phyloP scores from a whole-genome alignment of 2,888 invertebrate genomes.

The Drosophila paramelanica region DNA sequence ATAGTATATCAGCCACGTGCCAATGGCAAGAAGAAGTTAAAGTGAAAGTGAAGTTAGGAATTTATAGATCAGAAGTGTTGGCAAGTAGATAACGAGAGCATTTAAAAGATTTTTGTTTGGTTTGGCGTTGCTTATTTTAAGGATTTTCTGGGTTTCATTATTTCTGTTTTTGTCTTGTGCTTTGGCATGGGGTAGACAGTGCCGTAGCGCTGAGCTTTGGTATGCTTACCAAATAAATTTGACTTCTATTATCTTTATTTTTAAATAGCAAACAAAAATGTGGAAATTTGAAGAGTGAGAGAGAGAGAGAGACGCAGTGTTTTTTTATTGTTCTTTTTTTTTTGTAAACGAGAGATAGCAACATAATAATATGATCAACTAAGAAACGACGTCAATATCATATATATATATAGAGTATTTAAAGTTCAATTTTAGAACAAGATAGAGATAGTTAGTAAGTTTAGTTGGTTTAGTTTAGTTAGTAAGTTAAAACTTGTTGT shows the following conservation, averaged over 20 bases:
- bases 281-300: slow-evolving; percentile 45
- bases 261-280: slow-evolving; percentile 67
- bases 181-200: slow-evolving; percentile 8
- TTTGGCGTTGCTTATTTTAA: slow-evolving; percentile 42
- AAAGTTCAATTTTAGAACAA: slow-evolving; percentile 68
- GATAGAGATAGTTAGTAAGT: slow-evolving; percentile 55
- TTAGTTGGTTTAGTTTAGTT: slow-evolving; percentile 71
- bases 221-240: slow-evolving; percentile 34
- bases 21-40: slow-evolving; percentile 58
- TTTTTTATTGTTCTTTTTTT: slow-evolving; percentile 10
- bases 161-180: slow-evolving; percentile 9
- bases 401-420: slow-evolving; percentile 43
- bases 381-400: slow-evolving; percentile 71
- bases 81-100: slow-evolving; percentile 83
- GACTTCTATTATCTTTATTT: background rate
- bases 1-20: slow-evolving; percentile 32
- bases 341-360: slow-evolving; percentile 58
- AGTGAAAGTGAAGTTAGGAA: slow-evolving; percentile 57
- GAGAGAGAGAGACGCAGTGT: slow-evolving; percentile 39
- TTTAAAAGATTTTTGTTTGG: slow-evolving; percentile 74
- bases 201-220: slow-evolving; percentile 45
- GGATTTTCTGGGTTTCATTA: slow-evolving; percentile 10
- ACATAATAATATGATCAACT: slow-evolving; percentile 78
- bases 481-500: slow-evolving; percentile 70
- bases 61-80: slow-evolving; percentile 58